Conservation (phyloP, 1,140 invertebrate species). For the Ylistrum balloti region DNA sequence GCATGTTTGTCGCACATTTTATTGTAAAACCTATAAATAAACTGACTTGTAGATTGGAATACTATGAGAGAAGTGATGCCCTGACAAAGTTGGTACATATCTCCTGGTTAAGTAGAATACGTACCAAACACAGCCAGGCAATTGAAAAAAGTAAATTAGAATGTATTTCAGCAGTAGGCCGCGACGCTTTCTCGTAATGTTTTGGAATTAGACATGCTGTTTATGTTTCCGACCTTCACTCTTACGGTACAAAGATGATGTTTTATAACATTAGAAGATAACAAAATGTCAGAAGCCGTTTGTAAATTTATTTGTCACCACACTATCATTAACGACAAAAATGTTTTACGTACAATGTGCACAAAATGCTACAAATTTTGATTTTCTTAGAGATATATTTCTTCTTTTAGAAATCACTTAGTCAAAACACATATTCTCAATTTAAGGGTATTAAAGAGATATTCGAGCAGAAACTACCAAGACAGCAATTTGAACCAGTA, state of each 20-base stretch:
- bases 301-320: too few relatives aligned
- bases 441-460: too few relatives aligned
- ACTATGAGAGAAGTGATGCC: background rate
- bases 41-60: background rate
- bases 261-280: background rate
- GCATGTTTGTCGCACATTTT: background rate
- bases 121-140: background rate
- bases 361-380: too few relatives aligned
- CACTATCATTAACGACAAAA: too few relatives aligned
- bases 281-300: background rate
- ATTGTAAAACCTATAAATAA: background rate
- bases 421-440: too few relatives aligned
- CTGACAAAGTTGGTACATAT: background rate
- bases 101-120: background rate
- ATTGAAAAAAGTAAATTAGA: background rate
- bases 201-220: background rate
- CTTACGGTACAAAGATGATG: background rate
- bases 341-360: too few relatives aligned
- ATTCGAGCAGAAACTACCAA: too few relatives aligned
- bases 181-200: background rate
- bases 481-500: too few relatives aligned
- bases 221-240: background rate
- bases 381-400: too few relatives aligned
- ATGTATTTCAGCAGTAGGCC: conserved; percentile 4
- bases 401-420: too few relatives aligned